Conservation (phyloP, 2,113 vertebrate species). For the Eulemur macaco region DNA sequence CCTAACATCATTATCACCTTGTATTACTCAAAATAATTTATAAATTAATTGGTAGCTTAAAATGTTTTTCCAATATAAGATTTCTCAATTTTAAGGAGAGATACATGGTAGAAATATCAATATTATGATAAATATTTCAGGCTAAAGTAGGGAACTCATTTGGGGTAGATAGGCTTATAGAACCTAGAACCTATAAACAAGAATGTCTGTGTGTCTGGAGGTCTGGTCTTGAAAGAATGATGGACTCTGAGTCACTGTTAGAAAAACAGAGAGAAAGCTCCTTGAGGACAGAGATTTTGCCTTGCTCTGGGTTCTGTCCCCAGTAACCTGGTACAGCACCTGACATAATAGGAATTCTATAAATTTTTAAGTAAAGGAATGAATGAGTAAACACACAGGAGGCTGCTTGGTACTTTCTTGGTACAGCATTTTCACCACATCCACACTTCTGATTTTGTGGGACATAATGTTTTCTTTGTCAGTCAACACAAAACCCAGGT, state of each 20-base stretch:
- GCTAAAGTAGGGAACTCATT: not conserved
- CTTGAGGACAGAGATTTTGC: not conserved
- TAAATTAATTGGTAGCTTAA: not conserved
- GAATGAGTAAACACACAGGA: not conserved
- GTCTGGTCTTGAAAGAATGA: not conserved
- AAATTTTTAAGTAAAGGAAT: not conserved
- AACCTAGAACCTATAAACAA: not conserved
- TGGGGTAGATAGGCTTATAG: not conserved
- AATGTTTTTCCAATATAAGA: not conserved
- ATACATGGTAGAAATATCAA: not conserved
- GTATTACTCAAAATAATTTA: not conserved
- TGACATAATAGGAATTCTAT: not conserved
- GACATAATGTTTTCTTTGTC: not conserved
- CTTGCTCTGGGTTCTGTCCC: not conserved
- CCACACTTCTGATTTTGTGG: not conserved
- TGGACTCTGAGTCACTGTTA: not conserved
- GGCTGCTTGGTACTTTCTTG: not conserved
- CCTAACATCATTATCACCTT: not conserved
- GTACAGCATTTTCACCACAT: not conserved
- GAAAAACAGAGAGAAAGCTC: not conserved
- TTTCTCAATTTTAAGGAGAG: not conserved
- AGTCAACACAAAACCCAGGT: not conserved
- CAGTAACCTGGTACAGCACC: not conserved
- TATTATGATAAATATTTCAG: conserved; percentile 7
- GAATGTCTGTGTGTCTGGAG: not conserved